Percentiles rank a stretch among this genome's conserved stretches.
Conservation (phyloP, 2,113 vertebrate genomes). For the Channa argus region DNA sequence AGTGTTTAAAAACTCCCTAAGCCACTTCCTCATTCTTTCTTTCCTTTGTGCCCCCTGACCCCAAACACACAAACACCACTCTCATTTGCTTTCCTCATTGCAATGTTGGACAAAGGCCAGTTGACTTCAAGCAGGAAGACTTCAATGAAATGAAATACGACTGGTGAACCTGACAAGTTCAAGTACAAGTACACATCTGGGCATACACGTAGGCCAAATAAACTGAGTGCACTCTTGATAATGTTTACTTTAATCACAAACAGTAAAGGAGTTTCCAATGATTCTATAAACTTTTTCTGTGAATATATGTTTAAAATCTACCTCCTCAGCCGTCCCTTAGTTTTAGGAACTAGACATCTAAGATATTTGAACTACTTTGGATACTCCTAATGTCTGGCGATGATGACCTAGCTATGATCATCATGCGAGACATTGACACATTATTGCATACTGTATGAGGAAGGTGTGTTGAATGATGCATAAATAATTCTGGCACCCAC, state of each 20-base stretch:
- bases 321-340: neutral
- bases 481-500: neutral
- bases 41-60: slow-evolving; percentile 26
- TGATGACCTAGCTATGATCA: neutral
- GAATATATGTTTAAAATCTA: slow-evolving; percentile 5
- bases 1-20: slow-evolving; percentile 39
- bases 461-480: no score
- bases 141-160: slow-evolving; percentile 53
- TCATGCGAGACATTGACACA: neutral
- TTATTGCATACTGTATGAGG: neutral
- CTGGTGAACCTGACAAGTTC: slow-evolving; percentile 30
- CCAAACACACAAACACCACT: slow-evolving; percentile 22
- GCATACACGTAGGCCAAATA: slow-evolving; percentile 22
- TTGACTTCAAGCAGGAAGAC: slow-evolving; percentile 47
- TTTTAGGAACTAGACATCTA: slow-evolving; percentile 8
- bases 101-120: slow-evolving; percentile 46
- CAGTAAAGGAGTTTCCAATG: neutral
- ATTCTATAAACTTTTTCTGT: neutral
- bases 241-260: slow-evolving; percentile 29
- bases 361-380: neutral
- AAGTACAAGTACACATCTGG: slow-evolving; percentile 34
- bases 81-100: slow-evolving; percentile 43
- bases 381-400: neutral
- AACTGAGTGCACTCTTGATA: slow-evolving; percentile 15
- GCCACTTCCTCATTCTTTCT: slow-evolving; percentile 29